phyloP scores from a whole-genome alignment of 2,888 invertebrate genomes.

The Papilio gigon region DNA sequence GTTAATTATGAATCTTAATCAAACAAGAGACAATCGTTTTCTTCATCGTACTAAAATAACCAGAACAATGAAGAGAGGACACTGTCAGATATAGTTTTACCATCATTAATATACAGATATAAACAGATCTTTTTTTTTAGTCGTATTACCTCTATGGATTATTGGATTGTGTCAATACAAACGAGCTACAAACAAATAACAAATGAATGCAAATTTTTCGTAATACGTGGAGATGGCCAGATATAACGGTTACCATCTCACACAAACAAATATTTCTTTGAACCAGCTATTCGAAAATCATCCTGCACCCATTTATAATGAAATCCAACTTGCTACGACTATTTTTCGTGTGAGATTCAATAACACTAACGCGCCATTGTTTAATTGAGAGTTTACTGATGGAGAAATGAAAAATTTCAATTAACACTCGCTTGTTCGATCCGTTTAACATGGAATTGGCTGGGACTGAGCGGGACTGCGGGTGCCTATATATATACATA shows the following conservation, averaged over 20 bases:
- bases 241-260: too few species aligned
- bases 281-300: not conserved
- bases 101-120: not conserved
- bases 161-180: too few species aligned
- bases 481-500: constrained; percentile 46
- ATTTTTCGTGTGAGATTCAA: not conserved
- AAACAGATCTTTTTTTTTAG: too few species aligned
- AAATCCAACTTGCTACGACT: not conserved
- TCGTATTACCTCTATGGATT: too few species aligned
- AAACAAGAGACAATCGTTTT: not conserved
- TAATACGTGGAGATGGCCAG: too few species aligned
- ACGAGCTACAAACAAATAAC: too few species aligned
- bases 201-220: too few species aligned
- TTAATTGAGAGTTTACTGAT: constrained; percentile 29
- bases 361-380: constrained; percentile 7
- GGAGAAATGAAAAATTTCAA: constrained; percentile 69
- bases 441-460: constrained; percentile 60
- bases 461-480: constrained; percentile 62
- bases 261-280: too few species aligned
- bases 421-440: constrained; percentile 73
- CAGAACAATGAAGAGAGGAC: not conserved
- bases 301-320: not conserved
- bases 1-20: constrained; percentile 2
- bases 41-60: not conserved
- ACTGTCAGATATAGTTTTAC: not conserved